phyloP scores from a whole-genome alignment of 2,113 vertebrate genomes.

The Sorex araneus region DNA sequence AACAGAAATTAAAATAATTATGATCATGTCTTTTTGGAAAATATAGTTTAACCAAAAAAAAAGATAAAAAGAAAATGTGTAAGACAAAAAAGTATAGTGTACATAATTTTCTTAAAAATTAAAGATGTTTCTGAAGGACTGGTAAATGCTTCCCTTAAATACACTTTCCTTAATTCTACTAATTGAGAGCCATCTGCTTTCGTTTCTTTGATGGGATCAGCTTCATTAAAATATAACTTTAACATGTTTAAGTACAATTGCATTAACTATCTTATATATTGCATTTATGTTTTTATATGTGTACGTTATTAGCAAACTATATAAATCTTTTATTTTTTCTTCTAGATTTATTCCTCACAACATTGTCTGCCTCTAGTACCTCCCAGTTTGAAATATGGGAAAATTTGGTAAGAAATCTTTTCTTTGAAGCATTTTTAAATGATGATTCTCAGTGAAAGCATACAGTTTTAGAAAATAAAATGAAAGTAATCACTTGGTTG shows the following conservation, averaged over 20 bases:
- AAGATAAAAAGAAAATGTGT: neutral
- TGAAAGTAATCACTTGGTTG: constrained; percentile 12
- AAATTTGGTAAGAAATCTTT: constrained; percentile 90
- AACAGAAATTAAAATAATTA: constrained; percentile 20
- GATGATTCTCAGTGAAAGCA: constrained; percentile 62
- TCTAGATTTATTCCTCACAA: constrained; percentile 93
- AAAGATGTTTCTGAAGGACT: neutral
- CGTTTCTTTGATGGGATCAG: neutral
- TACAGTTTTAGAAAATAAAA: constrained; percentile 63
- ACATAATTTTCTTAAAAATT: constrained; percentile 29
- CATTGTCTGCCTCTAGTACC: constrained; percentile 64
- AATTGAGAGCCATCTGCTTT: neutral
- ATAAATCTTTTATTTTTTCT: constrained; percentile 72
- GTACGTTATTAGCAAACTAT: neutral
- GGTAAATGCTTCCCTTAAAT: constrained; percentile 1
- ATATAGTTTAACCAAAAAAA: neutral
- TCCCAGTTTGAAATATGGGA: constrained; percentile 91
- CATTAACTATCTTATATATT: neutral
- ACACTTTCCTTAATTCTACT: neutral
- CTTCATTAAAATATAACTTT: neutral
- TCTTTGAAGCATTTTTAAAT: constrained; percentile 60
- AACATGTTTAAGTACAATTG: neutral
- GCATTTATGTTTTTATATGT: constrained; percentile 42
- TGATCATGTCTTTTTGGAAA: neutral
- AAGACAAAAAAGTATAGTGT: neutral